Conservation (phyloP, 2,888 invertebrate species). For the Rotaria magnacalcarata region DNA sequence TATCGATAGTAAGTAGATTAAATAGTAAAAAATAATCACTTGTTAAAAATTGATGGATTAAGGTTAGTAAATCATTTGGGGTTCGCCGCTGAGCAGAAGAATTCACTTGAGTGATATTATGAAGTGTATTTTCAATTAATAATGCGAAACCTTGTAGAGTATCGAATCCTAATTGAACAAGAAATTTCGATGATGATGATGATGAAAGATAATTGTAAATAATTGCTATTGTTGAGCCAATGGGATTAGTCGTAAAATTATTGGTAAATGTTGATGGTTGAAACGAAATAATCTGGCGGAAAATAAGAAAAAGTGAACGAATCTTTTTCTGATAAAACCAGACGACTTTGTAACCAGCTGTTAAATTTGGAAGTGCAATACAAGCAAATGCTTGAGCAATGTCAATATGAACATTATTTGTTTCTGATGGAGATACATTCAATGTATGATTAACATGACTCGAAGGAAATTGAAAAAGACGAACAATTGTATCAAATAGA, state of each 20-base stretch:
- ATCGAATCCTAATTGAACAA: conserved; percentile 13
- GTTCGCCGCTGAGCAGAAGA: not conserved
- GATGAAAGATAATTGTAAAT: not conserved
- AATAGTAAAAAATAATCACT: conserved; percentile 29
- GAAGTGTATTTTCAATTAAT: not conserved
- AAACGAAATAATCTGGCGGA: not conserved
- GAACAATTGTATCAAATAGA: not conserved
- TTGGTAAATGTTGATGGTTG: not conserved
- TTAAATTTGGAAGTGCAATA: not conserved
- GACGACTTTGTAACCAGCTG: not conserved
- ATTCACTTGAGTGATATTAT: not conserved
- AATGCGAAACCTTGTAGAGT: not conserved
- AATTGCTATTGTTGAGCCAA: not conserved
- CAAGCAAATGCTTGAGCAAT: not conserved
- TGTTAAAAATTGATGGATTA: conserved; percentile 7
- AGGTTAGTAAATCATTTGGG: not conserved
- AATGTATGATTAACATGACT: not conserved
- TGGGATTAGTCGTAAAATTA: not conserved
- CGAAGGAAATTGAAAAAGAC: not conserved
- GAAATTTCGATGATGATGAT: not conserved
- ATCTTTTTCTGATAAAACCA: conserved; percentile 19
- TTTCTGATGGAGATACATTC: not conserved
- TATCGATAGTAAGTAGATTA: not conserved
- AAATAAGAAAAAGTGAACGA: not conserved
- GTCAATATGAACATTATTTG: not conserved